Conservation (phyloP, 2,113 vertebrate species). For the Rostratula benghalensis region DNA sequence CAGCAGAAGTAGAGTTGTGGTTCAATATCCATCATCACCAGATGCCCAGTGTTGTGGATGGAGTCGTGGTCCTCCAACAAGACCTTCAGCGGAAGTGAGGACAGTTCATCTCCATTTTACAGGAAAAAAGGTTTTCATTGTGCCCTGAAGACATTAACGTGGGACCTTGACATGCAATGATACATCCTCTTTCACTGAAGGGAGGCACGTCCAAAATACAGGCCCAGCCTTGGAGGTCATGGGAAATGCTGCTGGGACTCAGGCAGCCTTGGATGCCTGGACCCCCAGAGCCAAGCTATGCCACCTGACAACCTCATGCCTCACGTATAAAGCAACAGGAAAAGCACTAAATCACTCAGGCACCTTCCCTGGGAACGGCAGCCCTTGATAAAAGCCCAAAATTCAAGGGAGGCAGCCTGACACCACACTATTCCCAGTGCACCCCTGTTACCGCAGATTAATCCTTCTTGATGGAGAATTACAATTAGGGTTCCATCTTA, state of each 20-base stretch:
- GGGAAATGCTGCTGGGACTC: background rate
- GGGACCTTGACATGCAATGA: fast-evolving
- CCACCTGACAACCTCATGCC: background rate
- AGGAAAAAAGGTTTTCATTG: background rate
- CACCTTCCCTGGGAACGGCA: background rate
- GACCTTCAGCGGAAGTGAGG: background rate
- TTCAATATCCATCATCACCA: background rate
- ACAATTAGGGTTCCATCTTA: slow-evolving; percentile 26
- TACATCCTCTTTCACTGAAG: fast-evolving
- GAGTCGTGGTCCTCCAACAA: background rate
- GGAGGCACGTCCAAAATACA: background rate
- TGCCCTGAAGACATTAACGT: background rate
- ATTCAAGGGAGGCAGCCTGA: background rate
- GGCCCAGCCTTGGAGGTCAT: fast-evolving
- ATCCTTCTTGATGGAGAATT: slow-evolving; percentile 23
- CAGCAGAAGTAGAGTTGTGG: background rate
- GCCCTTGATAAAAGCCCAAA: background rate
- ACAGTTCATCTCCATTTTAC: background rate
- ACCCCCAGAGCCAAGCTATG: fast-evolving
- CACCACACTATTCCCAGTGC: background rate
- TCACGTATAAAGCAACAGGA: background rate
- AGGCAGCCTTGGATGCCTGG: background rate
- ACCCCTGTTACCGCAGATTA: background rate
- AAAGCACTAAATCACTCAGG: background rate
- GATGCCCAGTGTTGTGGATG: fast-evolving